Conservation (phyloP, 2,113 vertebrate genomes). For the Grammomys surdaster region DNA sequence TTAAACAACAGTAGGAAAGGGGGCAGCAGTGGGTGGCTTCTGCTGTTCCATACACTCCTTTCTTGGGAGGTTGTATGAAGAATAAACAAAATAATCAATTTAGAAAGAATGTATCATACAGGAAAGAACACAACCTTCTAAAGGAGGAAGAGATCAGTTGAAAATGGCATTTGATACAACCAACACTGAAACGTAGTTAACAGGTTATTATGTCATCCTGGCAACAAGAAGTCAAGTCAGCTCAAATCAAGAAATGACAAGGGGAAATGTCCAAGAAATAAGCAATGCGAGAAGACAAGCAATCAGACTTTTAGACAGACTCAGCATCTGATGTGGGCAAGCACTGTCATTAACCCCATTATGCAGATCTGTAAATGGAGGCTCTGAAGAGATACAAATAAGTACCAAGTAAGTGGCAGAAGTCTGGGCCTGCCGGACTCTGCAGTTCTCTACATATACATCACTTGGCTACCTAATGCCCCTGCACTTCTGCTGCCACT, state of each 20-base stretch:
- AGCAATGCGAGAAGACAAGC: neutral
- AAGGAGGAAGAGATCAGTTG: neutral
- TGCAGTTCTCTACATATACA: neutral
- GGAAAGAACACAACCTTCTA: too few species aligned
- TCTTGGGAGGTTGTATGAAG: neutral
- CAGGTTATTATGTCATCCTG: neutral
- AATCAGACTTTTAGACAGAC: neutral
- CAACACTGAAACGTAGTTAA: neutral
- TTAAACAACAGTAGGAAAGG: neutral
- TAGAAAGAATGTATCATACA: neutral
- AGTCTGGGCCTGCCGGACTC: neutral
- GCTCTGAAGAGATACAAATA: slow-evolving; percentile 44
- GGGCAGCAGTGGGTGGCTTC: neutral
- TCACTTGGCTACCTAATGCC: slow-evolving; percentile 8
- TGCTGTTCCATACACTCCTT: neutral
- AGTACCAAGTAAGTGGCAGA: neutral
- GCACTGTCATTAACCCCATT: neutral
- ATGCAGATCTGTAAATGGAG: slow-evolving; percentile 49
- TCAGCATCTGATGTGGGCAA: neutral
- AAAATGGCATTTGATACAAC: neutral
- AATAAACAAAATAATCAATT: slow-evolving; percentile 7
- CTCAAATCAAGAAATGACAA: neutral
- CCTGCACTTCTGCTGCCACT: slow-evolving; percentile 26
- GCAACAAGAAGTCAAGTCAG: neutral
- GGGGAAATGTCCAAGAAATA: neutral